A percentile compares a stretch with the other conserved stretches of the same genome.
phyloP scores from a whole-genome alignment of 2,888 invertebrate genomes.

The Pandemis cinnamomeana region DNA sequence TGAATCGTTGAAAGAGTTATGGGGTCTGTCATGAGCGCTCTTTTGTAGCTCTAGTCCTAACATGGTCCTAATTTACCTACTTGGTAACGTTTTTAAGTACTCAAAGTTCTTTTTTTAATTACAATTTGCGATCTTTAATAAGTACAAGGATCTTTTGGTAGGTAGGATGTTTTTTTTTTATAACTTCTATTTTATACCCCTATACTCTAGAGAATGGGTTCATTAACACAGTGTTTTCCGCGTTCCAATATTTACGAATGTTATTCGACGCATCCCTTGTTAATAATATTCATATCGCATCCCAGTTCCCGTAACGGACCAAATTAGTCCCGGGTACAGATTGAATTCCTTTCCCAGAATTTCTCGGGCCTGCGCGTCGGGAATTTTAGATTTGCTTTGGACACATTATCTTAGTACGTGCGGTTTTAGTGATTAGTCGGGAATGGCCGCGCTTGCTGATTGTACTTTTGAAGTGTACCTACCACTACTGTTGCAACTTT shows the following conservation, averaged over 20 bases:
- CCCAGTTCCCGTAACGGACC: constrained; percentile 11
- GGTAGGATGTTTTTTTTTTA: too few species aligned
- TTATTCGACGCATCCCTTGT: constrained; percentile 2
- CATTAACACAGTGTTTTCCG: neutral
- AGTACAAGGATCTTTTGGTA: too few species aligned
- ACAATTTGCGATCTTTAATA: too few species aligned
- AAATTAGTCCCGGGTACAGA: constrained; percentile 17
- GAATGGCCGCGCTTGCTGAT: neutral
- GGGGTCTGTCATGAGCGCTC: too few species aligned
- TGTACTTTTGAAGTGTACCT: neutral
- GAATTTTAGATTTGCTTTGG: constrained; percentile 22
- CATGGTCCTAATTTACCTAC: too few species aligned
- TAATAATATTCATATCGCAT: constrained; percentile 26
- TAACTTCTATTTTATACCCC: neutral
- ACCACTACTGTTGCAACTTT: neutral
- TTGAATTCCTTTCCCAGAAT: constrained; percentile 21
- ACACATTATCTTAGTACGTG: constrained; percentile 19
- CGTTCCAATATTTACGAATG: neutral
- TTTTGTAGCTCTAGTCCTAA: too few species aligned
- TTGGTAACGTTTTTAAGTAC: too few species aligned
- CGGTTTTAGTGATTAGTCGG: constrained; percentile 5
- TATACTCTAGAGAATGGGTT: neutral
- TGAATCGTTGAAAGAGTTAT: too few species aligned
- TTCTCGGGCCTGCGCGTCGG: constrained; percentile 3
- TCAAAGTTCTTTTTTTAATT: too few species aligned